Evolutionary conservation across 2,888 invertebrate species (phyloP), one percentile per base, ranked within the genome.

Genomic region (Psylliodes chrysocephalus): DNA sequence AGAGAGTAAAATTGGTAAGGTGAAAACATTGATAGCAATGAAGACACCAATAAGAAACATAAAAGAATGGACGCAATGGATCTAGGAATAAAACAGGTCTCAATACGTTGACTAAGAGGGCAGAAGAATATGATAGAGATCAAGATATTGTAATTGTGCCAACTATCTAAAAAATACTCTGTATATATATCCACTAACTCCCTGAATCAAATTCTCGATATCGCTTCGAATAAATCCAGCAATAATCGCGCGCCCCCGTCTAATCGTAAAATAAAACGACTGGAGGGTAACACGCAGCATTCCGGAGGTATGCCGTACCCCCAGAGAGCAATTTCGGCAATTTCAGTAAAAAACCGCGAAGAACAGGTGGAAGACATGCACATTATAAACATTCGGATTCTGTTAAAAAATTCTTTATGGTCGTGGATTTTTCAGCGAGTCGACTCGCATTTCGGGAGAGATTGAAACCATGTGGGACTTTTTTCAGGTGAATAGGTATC

Each of bases 301-400:
- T 63, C 38, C 46, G 40, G 53, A 55, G 60, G 60, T 55, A 28
- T 57, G 40, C 35, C 18, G 12, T 12, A 25, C 71, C 68, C 69
- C 46, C 30, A 65, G 73, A 60, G 69, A 64, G 66, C 67, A 62
- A 68, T 73, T 73, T 52, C 59, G 22, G 66, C 66, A 60, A 70
- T 72, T 73, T 52, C 63, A 33, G 51, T 57, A 57, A 65, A 69
- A 70, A 67, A 66, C 66, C 67, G 68, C 70, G 73, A 76, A 59
- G 76, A 78, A 79, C 78, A 78, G 79, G 80, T 79, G 79, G 77
- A 77, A 77, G 73, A 74, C 73, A 75, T 73, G 67, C 75, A 75
- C 75, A 74, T 78, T 78, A 75, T 75, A 75, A 75, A 75, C 78
- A 76, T 76, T 77, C 73, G 74, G 74, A 76, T 77, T 75, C 75